Evolutionary conservation across 2,797 vertebrate genomes (phyloP), one percentile per base, ranked within the genome.

Genomic region (Falco columbarius): DNA sequence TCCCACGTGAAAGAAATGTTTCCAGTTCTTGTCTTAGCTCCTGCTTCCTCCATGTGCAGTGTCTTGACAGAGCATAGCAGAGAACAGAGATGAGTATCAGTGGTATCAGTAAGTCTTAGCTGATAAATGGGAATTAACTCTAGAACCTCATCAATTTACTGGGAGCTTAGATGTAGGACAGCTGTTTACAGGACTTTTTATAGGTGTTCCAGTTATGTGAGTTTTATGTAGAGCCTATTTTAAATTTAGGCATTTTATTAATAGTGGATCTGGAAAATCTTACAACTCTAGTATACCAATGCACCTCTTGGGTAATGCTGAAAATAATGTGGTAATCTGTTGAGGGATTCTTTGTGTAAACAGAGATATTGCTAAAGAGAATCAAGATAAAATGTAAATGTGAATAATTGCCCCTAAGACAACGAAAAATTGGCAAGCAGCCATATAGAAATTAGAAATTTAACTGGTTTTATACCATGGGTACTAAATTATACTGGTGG

Each of bases 1-100:
- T 96, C 92, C 92, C 93, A 92, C 9, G 2, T 96, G 91, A 93
- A 95, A 90, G 59, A 76, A 90, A 86, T 66, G 12, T 84, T 96
- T 88, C 68, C 93, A 86, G 26, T 81, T 83, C 79, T 93, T 86
- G 58, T 88, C 84, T 58, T 56, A 84, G 84, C 76, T 88, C 61
- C 91, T 58, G 46, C 72, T 85, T 87, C 61, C 29, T 86, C 81
- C 40, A 4, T 34, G 38, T 79, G 55, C 47, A 34, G 62, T 9
- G 30, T 77, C 89, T 70, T 56, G 58, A 62, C 27, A 22, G 66
- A 81, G 62, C 67, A 54, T 12, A 85, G 34, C 42, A 55, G 51
- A 66, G 71, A 70, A 36, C 51, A 90, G 46, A 44, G 67, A 30
- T 4, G 4, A 89, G 11, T 46, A 40, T 56, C 40, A 4, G 55